Conservation (phyloP, 1,140 invertebrate species). For the Drosophila teissieri region DNA sequence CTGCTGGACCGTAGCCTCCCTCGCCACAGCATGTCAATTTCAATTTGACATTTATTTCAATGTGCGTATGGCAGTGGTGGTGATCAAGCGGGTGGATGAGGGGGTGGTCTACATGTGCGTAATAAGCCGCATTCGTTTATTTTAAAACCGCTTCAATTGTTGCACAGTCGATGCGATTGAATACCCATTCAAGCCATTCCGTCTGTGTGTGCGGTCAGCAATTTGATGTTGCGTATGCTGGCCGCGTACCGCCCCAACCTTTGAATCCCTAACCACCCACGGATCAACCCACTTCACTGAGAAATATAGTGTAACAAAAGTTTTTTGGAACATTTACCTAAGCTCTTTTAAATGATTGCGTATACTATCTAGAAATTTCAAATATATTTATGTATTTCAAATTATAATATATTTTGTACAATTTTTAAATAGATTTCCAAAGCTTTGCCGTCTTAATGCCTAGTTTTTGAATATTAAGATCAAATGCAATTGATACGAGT, state of each 20-base stretch:
- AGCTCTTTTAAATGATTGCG: no score
- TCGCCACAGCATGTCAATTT: slow-evolving; percentile 73
- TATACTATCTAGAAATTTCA: no score
- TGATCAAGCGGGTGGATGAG: neutral
- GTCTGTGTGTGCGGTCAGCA: slow-evolving; percentile 54
- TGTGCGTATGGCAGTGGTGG: slow-evolving; percentile 26
- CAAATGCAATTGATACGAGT: neutral
- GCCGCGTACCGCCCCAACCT: slow-evolving; percentile 18
- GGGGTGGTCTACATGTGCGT: slow-evolving; percentile 35
- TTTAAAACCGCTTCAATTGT: slow-evolving; percentile 80
- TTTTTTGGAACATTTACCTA: neutral
- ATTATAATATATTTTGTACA: no score
- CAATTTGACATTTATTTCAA: slow-evolving; percentile 79
- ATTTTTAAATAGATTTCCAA: no score
- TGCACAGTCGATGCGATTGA: slow-evolving; percentile 68
- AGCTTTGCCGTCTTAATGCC: no score
- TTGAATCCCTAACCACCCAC: slow-evolving; percentile 1
- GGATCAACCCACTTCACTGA: neutral
- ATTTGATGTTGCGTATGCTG: slow-evolving; percentile 72
- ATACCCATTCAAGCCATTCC: slow-evolving; percentile 46
- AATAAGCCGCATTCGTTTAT: slow-evolving; percentile 82
- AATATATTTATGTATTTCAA: no score
- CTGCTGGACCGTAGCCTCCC: neutral
- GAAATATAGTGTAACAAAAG: neutral
- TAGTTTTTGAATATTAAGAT: neutral